Conservation (phyloP, 2,113 vertebrate genomes). For the Engraulis encrasicolus region DNA sequence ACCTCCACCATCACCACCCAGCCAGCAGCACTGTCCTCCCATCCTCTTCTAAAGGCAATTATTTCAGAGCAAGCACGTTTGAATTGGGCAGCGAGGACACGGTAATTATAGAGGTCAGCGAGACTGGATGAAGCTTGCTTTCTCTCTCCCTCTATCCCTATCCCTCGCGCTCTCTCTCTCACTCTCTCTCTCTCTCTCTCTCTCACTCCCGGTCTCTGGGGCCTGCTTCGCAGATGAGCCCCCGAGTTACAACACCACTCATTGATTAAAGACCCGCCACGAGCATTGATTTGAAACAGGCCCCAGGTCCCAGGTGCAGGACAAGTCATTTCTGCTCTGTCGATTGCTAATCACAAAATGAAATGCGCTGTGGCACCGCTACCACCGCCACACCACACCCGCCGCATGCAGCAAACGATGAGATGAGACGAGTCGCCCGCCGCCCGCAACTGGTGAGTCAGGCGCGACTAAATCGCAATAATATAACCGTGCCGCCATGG, state of each 20-base stretch:
- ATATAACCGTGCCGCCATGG: neutral
- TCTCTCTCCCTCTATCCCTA: slow-evolving; percentile 29
- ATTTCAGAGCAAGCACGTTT: slow-evolving; percentile 58
- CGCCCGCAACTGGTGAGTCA: slow-evolving; percentile 18
- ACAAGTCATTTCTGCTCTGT: slow-evolving; percentile 63
- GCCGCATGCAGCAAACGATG: too few relatives aligned
- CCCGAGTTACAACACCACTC: slow-evolving; percentile 67
- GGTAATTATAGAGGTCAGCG: slow-evolving; percentile 55
- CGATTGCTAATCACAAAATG: slow-evolving; percentile 66
- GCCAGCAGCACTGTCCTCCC: slow-evolving; percentile 39
- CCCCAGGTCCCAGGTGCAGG: slow-evolving; percentile 63
- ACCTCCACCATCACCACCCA: neutral
- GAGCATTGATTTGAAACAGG: slow-evolving; percentile 72
- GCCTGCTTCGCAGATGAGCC: slow-evolving; percentile 66
- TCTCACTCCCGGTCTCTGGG: slow-evolving; percentile 53
- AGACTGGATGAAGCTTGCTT: slow-evolving; percentile 42
- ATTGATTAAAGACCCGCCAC: slow-evolving; percentile 72
- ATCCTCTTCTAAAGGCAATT: slow-evolving; percentile 63
- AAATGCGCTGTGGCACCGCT: slow-evolving; percentile 50
- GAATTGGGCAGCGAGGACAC: slow-evolving; percentile 50
- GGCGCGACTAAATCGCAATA: neutral
- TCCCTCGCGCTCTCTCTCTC: slow-evolving; percentile 28
- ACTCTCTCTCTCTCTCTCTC: too few relatives aligned
- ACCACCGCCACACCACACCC: too few relatives aligned
- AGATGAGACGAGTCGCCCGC: too few relatives aligned